Base-by-base conservation (phyloP, 1,140 invertebrate genomes). In the Acromyrmex echinatior region DNA sequence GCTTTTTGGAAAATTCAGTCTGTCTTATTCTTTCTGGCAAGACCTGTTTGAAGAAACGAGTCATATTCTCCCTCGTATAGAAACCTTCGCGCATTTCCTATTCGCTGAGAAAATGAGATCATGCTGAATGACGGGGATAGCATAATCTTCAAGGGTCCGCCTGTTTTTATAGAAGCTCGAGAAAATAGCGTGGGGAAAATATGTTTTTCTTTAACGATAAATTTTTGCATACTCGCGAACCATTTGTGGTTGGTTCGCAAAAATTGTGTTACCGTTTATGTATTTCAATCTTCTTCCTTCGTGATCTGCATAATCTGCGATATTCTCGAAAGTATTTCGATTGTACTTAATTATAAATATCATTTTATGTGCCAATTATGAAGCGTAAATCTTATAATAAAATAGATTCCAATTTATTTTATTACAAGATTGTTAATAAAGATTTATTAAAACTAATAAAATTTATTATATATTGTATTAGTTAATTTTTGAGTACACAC, bases 101-200 rank as follows among this genome's bases (percentile, higher is more conserved):
- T 87, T 87, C 53, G 49, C 66, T 16, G 14, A 53, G 79, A 87
- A 80, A 90, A 90, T 74, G 86, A 87, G 88, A 90, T 90, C 86
- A 77, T 70, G 85, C 58, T 70, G 62, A 53, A 62, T 68, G 53
- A 79, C 82, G 68, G 39, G 58, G 84, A 45, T 68, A 56, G 86
- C n/a, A 89, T 89, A 87, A 87, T 90, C 77, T 73, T 87, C 58
- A 63, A 56, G 31, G 63, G 49, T 63, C 5, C 63, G 49, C 25
- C 31, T 21, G 21, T 66, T 53, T 31, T 12, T 21, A 35, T 58
- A 49, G 60, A 84, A 21, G 14, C 16, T 25, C 3, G 4, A 9
- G 12, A 31, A 25, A 51, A 18, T 21, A 14, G 7, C 14, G 28
- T 10, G 9, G n/a, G 62, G 80, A 63, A 87, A 82, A 89, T 60